Conservation (phyloP, 2,888 invertebrate species). For the Heliconius ismenius region DNA sequence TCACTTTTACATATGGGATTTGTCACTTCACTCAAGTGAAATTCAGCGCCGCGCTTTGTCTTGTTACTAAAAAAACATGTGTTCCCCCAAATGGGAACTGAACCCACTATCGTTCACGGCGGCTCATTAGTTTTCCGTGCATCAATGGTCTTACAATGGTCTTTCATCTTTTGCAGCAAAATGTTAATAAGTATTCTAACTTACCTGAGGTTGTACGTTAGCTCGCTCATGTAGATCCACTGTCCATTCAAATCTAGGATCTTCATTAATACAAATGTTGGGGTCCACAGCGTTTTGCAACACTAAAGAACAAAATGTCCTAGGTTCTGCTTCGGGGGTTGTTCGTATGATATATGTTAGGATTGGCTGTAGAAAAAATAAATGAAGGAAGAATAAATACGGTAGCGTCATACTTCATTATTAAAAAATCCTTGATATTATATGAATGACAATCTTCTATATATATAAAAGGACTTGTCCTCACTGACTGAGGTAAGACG, state of each 20-base stretch:
- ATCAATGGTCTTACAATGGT: neutral
- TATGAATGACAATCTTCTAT: neutral
- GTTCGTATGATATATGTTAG: slow-evolving; percentile 83
- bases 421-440: neutral
- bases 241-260: slow-evolving; percentile 77
- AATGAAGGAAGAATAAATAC: neutral
- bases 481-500: too few species aligned
- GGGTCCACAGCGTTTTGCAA: slow-evolving; percentile 69
- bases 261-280: slow-evolving; percentile 65
- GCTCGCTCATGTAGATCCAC: slow-evolving; percentile 64
- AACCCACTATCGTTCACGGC: too few species aligned
- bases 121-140: neutral
- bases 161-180: neutral
- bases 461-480: too few species aligned
- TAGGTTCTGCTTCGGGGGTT: slow-evolving; percentile 75
- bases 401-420: neutral
- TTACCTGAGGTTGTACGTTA: slow-evolving; percentile 25
- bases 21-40: too few species aligned
- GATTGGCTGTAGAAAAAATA: slow-evolving; percentile 75
- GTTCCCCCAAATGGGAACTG: too few species aligned
- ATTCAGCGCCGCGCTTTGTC: too few species aligned
- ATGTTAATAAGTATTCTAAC: neutral
- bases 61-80: too few species aligned
- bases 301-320: slow-evolving; percentile 81
- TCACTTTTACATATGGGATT: too few species aligned